phyloP scores from a whole-genome alignment of 2,888 invertebrate species.

The Sphecodes monilicornis region DNA sequence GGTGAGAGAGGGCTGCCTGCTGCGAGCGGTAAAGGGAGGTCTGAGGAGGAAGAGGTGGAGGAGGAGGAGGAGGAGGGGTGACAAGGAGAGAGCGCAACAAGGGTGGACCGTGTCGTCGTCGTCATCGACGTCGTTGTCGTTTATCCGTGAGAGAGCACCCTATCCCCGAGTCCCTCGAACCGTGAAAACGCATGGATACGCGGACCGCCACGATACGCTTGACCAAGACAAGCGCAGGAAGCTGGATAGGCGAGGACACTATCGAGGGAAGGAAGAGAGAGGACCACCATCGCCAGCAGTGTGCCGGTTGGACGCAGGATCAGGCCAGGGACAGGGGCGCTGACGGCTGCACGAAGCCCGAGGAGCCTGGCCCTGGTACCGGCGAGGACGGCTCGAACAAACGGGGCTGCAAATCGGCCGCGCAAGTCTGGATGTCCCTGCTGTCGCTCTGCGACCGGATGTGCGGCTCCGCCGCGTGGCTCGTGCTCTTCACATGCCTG shows the following conservation, averaged over 20 bases:
- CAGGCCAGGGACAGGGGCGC: conserved; percentile 31
- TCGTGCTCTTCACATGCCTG: conserved; percentile 75
- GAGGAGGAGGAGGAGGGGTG: neutral
- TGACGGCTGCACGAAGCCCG: conserved; percentile 48
- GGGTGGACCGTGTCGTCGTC: conserved; percentile 10
- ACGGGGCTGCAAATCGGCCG: conserved; percentile 70
- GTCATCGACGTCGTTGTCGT: neutral
- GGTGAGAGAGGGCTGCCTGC: neutral
- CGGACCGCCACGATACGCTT: conserved; percentile 36
- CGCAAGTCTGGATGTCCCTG: conserved; percentile 70
- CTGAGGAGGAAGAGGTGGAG: neutral
- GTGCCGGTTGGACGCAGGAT: conserved; percentile 43
- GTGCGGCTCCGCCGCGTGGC: conserved; percentile 78
- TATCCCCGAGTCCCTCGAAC: neutral
- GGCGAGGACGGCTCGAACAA: conserved; percentile 60
- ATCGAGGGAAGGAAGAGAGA: conserved; percentile 45
- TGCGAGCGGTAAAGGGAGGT: neutral
- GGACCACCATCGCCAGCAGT: conserved; percentile 5
- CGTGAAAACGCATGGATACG: conserved; percentile 59
- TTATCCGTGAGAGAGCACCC: conserved; percentile 4
- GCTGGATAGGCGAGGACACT: conserved; percentile 45
- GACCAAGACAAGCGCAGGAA: conserved; percentile 31
- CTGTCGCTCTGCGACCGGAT: conserved; percentile 72
- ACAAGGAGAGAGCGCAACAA: conserved; percentile 1
- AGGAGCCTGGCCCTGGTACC: conserved; percentile 53